phyloP scores from a whole-genome alignment of 2,797 vertebrate species.

The Ptychobarbus kaznakovi region DNA sequence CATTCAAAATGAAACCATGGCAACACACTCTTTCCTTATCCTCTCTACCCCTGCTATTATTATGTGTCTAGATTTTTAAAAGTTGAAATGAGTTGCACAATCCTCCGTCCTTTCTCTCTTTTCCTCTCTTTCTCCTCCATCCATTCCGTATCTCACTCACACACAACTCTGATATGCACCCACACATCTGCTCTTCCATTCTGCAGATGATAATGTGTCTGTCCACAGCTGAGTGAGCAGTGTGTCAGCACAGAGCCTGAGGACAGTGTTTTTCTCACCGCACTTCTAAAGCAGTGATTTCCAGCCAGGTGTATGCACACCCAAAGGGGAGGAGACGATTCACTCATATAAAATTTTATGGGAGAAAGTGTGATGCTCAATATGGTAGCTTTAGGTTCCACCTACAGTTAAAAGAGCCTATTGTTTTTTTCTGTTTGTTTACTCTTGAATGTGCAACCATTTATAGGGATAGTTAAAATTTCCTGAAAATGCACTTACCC shows the following conservation, averaged over 20 bases:
- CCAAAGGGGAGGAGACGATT: background rate
- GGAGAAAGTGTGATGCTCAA: background rate
- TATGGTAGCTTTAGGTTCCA: background rate
- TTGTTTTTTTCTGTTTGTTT: background rate
- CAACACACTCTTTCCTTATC: constrained; percentile 56
- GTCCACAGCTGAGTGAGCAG: constrained; percentile 44
- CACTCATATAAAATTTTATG: background rate
- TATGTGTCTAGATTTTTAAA: constrained; percentile 34
- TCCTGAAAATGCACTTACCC: background rate
- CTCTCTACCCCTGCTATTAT: constrained; percentile 24
- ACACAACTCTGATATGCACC: constrained; percentile 4
- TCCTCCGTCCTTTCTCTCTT: constrained; percentile 7
- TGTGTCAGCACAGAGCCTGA: constrained; percentile 31
- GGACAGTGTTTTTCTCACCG: constrained; percentile 24
- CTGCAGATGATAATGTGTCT: constrained; percentile 42
- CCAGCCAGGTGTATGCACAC: constrained; percentile 4
- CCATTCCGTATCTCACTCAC: constrained; percentile 6
- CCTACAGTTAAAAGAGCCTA: background rate
- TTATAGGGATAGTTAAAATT: background rate
- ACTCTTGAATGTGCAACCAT: background rate
- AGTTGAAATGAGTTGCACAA: constrained; percentile 32
- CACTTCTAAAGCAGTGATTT: constrained; percentile 22
- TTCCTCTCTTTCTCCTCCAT: constrained; percentile 5
- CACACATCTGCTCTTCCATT: constrained; percentile 37
- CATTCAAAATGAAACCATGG: constrained; percentile 70